Base-by-base conservation (phyloP, 2,797 vertebrate genomes). In the Phyllotis vaccarum region DNA sequence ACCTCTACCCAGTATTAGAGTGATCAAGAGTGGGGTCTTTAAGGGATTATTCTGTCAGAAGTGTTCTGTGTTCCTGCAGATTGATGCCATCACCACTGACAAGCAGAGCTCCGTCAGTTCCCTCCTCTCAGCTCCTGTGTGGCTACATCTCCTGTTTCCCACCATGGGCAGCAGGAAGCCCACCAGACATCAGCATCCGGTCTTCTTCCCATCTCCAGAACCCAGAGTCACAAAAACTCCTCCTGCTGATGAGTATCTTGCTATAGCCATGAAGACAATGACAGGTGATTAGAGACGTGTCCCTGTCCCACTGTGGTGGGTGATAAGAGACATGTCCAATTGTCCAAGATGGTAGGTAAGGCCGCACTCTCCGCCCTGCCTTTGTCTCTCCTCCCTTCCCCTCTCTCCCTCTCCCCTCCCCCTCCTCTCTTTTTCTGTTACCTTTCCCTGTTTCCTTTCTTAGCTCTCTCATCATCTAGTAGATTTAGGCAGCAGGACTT, bases 401-500 rank as follows among this genome's bases (percentile, higher is more conserved):
- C 37, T 56, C 70, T 3, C 14, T 14, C 0, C 10, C 19, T 1
- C 5, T 11, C 8, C 37, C n/a, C 64, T 37, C 31, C 16, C 21
- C 6, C 11, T 5, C n/a, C 8, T 10, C 46, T 24, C 31, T 19
- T 31, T 29, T 43, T 52, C 60, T 29, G 5, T 31, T 68, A 5
- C 27, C n/a, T 16, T 3, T 31, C 27, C 17, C 34, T 60, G 7
- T 31, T 31, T 37, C 22, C 56, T 49, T 49, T 11, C 52, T 49
- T 56, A 31, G 8, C 64, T n/a, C 34, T 29, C 37, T 40, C 37
- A 68, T 60, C 70, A n/a, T n/a, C 37, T 56, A 43, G 52, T 22
- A 12, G 24, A 74, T 97, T 91, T n/a, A 19, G 6, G 60, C 83
- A 86, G 27, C 60, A 24, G 22, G 49, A 54, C 64, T 90, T 85